Conservation (phyloP, 1,140 invertebrate species). For the Drosophila littoralis region DNA sequence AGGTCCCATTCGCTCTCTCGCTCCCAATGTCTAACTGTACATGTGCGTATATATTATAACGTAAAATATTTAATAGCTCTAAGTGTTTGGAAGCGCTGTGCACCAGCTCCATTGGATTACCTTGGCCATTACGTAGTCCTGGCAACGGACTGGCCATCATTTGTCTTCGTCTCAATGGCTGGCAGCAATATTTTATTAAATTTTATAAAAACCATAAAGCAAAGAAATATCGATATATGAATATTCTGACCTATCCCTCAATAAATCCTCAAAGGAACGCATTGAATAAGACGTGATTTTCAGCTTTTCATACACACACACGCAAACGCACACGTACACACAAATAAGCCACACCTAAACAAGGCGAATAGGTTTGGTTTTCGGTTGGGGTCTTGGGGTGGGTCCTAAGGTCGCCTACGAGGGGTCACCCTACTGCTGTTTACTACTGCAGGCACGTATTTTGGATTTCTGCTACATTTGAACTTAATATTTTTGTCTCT, state of each 20-base stretch:
- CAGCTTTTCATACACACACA: slow-evolving; percentile 52
- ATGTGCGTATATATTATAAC: slow-evolving; percentile 43
- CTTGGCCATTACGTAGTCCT: slow-evolving; percentile 32
- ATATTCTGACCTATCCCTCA: slow-evolving; percentile 76
- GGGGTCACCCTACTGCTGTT: slow-evolving; percentile 55
- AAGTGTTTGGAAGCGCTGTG: slow-evolving; percentile 56
- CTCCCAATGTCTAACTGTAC: background rate
- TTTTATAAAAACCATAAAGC: slow-evolving; percentile 41
- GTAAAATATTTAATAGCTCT: slow-evolving; percentile 80
- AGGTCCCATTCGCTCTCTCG: background rate
- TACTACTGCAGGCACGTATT: slow-evolving; percentile 79
- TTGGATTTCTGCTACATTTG: slow-evolving; percentile 82
- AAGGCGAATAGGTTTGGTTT: slow-evolving; percentile 22
- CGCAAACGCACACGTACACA: slow-evolving; percentile 11
- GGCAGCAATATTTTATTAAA: slow-evolving; percentile 52
- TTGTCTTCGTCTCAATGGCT: slow-evolving; percentile 47
- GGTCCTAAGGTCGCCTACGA: slow-evolving; percentile 52
- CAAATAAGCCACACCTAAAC: slow-evolving; percentile 41
- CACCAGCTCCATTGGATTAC: slow-evolving; percentile 24
- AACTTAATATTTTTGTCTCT: slow-evolving; percentile 75
- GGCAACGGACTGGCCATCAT: slow-evolving; percentile 38
- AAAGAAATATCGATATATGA: slow-evolving; percentile 74
- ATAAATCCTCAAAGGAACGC: slow-evolving; percentile 69
- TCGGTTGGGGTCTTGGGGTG: slow-evolving; percentile 25
- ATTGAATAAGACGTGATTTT: slow-evolving; percentile 79